Base-by-base conservation (phyloP, 2,113 vertebrate genomes). In the Coptodon rendalli region DNA sequence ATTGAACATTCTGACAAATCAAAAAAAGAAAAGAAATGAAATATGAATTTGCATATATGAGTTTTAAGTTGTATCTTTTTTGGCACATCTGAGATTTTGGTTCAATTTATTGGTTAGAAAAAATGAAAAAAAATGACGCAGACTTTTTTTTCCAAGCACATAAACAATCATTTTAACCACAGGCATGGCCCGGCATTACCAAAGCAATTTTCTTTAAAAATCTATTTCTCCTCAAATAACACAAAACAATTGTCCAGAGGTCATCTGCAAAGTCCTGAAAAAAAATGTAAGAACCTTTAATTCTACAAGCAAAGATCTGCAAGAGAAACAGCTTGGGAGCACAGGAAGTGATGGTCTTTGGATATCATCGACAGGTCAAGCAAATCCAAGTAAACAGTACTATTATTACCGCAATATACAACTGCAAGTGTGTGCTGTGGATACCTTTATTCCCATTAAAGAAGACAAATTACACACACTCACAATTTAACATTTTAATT, bases 121-220 rank as follows among this genome's bases (percentile, higher is more conserved):
- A 7, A 3, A 7, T 0, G 1, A 0, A 1, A 19, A 50, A 22
- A 0, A 59, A 31, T 17, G 57, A 0, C 0, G 3, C 8, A 17
- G 3, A 10, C 31, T 61, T 61, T 19, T 1, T 34, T 34, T 19
- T 0, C 12, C 27, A 59, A 59, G 57, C 27, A 59, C 57, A 59
- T 59, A 59, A 59, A 59, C 5, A 61, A 34, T 3, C 3, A 1
- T 61, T 61, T 61, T 34, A 71, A 71, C 4, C 19, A 71, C 38
- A 40, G 19, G 34, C 2, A 0, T 38, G 61, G 0, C 4, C 0
- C 27, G 0, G 57, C 29, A 61, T 61, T n/a, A 53, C 50, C 19
- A 27, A 57, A 59, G 27, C 6, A 29, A 29, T 59, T 29, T 16
- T 24, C 63, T 24, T 68, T 68, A 40, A 12, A 34, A 63, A 19